Evolutionary conservation across 2,113 vertebrate species (phyloP), one percentile per base, ranked within the genome.

Genomic region (Romanogobio albipinnatus): DNA sequence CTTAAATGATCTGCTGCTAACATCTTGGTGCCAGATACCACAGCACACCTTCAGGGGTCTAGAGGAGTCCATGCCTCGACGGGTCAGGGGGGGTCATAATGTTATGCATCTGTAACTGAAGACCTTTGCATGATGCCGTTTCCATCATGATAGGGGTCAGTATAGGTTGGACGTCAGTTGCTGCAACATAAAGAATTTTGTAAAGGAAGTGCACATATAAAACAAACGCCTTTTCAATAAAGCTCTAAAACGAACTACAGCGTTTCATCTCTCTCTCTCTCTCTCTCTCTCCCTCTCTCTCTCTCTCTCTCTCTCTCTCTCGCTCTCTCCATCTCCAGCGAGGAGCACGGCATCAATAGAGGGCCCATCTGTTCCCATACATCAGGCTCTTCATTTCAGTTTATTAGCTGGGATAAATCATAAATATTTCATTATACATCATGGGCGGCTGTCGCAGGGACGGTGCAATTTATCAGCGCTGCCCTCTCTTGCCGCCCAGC

Each of bases 371-470:
- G 96, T 95, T 96, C 94, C 78, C 96, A 96, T 96, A 94, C 93
- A 95, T 96, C 96, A 96, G 92, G 88, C 94, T 94, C 96, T 96
- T 96, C 95, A 96, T 95, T 95, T 94, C 94, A 92, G 96, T 97
- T 96, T 96, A 96, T 96, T 96, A 96, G 96, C 96, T 93, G 95
- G 95, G 95, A 96, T 96, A 96, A 97, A 96, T 96, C 97, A 97
- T 96, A 95, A 96, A 96, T 96, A 96, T 96, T 97, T 96, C 96
- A 97, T 96, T 94, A 92, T 94, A 93, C 93, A 95, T 97, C 96
- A 96, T 90, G 86, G 91, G 88, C 49, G 93, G 93, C 94, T 92
- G 85, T 93, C 93, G 90, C 91, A 56, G 88, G 93, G 94, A 95
- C 95, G 93, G 94, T 89, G 91, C 96, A 94, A 96, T 97, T 96